Evolutionary conservation across 2,797 vertebrate species (phyloP).

Genomic region (Picus viridis): DNA sequence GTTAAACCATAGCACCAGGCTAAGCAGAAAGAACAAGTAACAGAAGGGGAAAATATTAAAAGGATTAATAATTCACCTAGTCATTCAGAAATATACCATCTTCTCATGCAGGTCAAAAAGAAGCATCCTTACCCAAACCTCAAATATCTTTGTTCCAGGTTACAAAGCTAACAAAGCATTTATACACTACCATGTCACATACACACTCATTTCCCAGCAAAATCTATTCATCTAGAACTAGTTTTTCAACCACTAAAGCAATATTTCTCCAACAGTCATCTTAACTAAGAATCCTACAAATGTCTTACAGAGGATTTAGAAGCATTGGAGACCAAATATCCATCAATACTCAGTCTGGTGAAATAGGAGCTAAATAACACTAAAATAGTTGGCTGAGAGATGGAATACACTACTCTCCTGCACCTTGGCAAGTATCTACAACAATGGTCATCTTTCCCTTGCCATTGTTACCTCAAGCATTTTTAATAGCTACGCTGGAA

Average conservation of each 20-base stretch:
- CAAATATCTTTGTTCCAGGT: neutral
- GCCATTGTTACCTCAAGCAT: neutral
- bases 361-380: neutral
- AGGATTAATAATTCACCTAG: neutral
- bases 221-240: neutral
- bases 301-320: neutral
- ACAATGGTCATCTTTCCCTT: neutral
- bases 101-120: neutral
- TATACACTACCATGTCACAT: fast-evolving
- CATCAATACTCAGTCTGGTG: neutral
- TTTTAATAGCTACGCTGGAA: neutral
- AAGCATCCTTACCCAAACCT: neutral
- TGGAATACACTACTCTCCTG: neutral
- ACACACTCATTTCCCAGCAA: neutral
- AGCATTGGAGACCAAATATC: neutral
- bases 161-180: neutral
- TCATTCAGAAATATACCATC: neutral
- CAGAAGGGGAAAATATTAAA: neutral
- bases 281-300: neutral
- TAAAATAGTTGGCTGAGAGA: neutral
- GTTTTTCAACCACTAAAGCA: neutral
- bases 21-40: neutral
- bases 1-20: neutral
- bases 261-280: neutral
- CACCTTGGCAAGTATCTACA: neutral